Evolutionary conservation across 1,140 invertebrate genomes (phyloP).

Genomic region (Prorops nasuta): DNA sequence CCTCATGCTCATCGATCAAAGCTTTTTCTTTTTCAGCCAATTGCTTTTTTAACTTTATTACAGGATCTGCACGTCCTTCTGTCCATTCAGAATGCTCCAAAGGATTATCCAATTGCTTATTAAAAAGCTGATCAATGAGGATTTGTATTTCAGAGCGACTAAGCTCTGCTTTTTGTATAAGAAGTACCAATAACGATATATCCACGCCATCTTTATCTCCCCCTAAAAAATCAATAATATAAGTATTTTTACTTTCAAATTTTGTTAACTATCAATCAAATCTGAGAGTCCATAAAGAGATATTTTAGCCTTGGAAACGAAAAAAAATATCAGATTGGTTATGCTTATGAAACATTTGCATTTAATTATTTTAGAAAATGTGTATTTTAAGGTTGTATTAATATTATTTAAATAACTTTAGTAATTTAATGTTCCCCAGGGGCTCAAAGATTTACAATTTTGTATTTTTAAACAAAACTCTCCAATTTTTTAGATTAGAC

Average conservation of each 20-base stretch:
- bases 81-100: slow-evolving; percentile 79
- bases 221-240: slow-evolving; percentile 42
- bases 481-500: too few relatives aligned
- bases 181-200: slow-evolving; percentile 68
- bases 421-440: too few relatives aligned
- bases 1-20: slow-evolving; percentile 70
- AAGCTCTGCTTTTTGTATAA: slow-evolving; percentile 75
- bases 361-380: too few relatives aligned
- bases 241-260: not conserved
- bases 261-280: not conserved
- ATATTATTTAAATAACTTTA: too few relatives aligned
- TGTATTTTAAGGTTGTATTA: too few relatives aligned
- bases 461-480: too few relatives aligned
- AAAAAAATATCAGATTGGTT: too few relatives aligned
- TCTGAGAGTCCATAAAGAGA: not conserved
- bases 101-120: slow-evolving; percentile 79
- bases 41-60: slow-evolving; percentile 83
- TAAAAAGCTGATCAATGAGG: slow-evolving; percentile 82
- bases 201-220: slow-evolving; percentile 65
- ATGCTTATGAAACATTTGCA: too few relatives aligned
- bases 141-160: slow-evolving; percentile 84
- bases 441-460: too few relatives aligned
- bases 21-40: slow-evolving; percentile 78
- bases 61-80: slow-evolving; percentile 81
- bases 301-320: not conserved